These are phyloP conservation scores for Diplazon laetatorius DNA, from an alignment of 2,888 invertebrate genomes.

Conservation along the genomic window DNA sequence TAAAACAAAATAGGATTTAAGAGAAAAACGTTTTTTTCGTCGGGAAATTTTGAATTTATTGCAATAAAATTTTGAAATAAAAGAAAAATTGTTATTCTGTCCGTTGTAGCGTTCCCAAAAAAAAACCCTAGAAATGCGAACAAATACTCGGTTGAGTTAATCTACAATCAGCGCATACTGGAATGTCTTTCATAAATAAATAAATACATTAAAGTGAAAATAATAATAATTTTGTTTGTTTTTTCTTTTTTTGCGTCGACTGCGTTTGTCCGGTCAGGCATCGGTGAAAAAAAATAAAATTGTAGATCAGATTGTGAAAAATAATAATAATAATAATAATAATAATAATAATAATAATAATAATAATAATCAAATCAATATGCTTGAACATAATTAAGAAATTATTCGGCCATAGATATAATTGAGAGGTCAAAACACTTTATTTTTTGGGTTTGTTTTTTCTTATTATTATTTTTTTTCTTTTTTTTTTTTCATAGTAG, in stretches of 20 bases:
- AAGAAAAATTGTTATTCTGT: constrained; percentile 78
- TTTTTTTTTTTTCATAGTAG: constrained; percentile 54
- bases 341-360: constrained; percentile 49
- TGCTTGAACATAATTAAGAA: constrained; percentile 45
- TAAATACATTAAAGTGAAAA: constrained; percentile 64
- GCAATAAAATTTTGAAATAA: constrained; percentile 15
- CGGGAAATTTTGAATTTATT: constrained; percentile 81
- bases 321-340: constrained; percentile 52
- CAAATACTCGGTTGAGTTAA: constrained; percentile 69
- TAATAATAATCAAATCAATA: constrained; percentile 47
- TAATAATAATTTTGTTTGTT: background rate
- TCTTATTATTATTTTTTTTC: constrained; percentile 17
- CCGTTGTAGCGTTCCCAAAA: constrained; percentile 76
- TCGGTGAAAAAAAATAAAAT: constrained; percentile 45
- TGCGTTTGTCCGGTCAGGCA: constrained; percentile 62
- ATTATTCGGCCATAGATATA: constrained; percentile 46
- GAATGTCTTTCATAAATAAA: constrained; percentile 65
- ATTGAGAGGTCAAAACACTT: constrained; percentile 64
- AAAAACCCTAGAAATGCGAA: constrained; percentile 81
- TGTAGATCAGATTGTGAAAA: constrained; percentile 49
- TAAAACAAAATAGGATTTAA: constrained; percentile 68
- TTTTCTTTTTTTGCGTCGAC: constrained; percentile 48
- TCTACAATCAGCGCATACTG: constrained; percentile 34
- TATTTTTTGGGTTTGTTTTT: constrained; percentile 54
- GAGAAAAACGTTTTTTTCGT: constrained; percentile 76